These are phyloP conservation scores for Drosophila trichaetosa DNA, from an alignment of 2,888 invertebrate species.

Conservation along the genomic window DNA sequence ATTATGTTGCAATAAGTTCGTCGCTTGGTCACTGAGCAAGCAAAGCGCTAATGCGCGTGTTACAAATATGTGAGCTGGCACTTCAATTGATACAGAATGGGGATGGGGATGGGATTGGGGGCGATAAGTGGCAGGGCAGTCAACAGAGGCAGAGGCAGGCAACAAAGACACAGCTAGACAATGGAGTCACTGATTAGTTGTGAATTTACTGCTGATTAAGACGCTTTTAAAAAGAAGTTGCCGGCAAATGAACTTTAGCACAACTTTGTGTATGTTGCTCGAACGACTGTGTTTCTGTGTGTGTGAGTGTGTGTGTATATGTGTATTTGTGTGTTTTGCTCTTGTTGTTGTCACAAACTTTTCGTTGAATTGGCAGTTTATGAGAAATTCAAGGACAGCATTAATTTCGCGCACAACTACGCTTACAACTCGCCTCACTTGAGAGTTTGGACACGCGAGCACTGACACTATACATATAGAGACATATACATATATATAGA, in stretches of 20 bases:
- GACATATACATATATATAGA: constrained; percentile 7
- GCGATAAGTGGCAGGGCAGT: background rate
- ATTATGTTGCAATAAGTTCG: constrained; percentile 77
- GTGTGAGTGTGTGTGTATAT: constrained; percentile 2
- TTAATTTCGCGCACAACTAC: constrained; percentile 61
- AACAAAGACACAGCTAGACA: constrained; percentile 51
- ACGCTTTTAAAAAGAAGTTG: constrained; percentile 68
- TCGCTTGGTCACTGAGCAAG: constrained; percentile 20
- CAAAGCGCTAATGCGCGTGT: constrained; percentile 44
- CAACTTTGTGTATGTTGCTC: constrained; percentile 49
- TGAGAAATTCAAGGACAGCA: constrained; percentile 76
- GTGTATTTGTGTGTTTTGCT: background rate
- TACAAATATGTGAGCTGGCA: constrained; percentile 61
- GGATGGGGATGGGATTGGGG: background rate
- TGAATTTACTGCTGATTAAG: constrained; percentile 82
- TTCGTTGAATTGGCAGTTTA: constrained; percentile 77
- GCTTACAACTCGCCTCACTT: constrained; percentile 25
- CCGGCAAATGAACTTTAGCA: constrained; percentile 60
- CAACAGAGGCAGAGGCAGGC: no score
- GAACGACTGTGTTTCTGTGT: constrained; percentile 7
- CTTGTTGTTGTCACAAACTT: constrained; percentile 45
- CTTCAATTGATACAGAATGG: constrained; percentile 31
- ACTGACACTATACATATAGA: constrained; percentile 22
- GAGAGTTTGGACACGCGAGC: constrained; percentile 49
- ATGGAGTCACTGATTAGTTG: constrained; percentile 79